Percentiles rank a stretch among this genome's conserved stretches.
These are phyloP conservation scores for Dipodomys stephensi DNA, from an alignment of 2,113 vertebrate species.

Conservation along the genomic window DNA sequence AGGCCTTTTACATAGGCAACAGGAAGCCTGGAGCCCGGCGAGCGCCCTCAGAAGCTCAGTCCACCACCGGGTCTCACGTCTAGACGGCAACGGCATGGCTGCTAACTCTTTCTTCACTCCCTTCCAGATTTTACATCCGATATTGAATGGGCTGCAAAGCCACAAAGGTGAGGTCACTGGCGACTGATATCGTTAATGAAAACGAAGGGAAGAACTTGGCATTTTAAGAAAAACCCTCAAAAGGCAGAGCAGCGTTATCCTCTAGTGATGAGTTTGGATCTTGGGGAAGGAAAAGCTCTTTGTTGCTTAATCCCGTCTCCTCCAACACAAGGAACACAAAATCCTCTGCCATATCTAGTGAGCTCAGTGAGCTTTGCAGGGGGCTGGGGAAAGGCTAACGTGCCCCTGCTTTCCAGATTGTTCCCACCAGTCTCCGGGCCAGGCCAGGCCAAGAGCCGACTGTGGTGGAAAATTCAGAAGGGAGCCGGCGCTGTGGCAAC, in stretches of 20 bases:
- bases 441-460: slow-evolving; percentile 51
- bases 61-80: neutral
- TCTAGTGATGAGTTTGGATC: slow-evolving; percentile 76
- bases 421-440: neutral
- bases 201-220: slow-evolving; percentile 75
- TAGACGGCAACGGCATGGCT: neutral
- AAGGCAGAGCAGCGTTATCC: slow-evolving; percentile 54
- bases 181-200: slow-evolving; percentile 79
- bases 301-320: slow-evolving; percentile 81
- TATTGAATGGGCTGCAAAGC: neutral
- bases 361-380: slow-evolving; percentile 82
- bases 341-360: slow-evolving; percentile 82
- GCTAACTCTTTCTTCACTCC: neutral
- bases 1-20: too few species aligned
- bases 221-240: slow-evolving; percentile 72
- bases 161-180: slow-evolving; percentile 70
- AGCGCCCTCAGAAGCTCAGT: neutral
- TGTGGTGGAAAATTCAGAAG: neutral
- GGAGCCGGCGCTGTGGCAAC: too few species aligned
- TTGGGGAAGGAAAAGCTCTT: slow-evolving; percentile 76
- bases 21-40: neutral
- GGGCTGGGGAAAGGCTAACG: slow-evolving; percentile 77
- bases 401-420: slow-evolving; percentile 39
- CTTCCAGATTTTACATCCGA: neutral
- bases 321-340: slow-evolving; percentile 64